Percentiles rank a stretch among this genome's conserved stretches.
phyloP scores from a whole-genome alignment of 1,140 invertebrate species.

The Drosophila auraria region DNA sequence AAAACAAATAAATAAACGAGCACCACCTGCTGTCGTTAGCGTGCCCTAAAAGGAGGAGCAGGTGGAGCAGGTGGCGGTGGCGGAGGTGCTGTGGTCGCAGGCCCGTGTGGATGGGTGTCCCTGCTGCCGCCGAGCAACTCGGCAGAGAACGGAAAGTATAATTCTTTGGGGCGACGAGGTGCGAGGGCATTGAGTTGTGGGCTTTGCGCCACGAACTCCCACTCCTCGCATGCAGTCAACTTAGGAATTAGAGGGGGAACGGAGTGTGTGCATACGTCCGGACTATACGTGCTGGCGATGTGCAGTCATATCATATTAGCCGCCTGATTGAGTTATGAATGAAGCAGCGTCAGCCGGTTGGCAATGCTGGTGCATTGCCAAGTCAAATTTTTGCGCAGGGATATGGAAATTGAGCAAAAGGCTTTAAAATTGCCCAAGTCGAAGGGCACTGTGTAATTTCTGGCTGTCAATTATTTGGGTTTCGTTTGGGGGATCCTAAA shows the following conservation, averaged over 20 bases:
- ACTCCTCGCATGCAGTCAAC: slow-evolving; percentile 23
- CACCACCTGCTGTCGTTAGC: slow-evolving; percentile 79
- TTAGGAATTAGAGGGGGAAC: slow-evolving; percentile 23
- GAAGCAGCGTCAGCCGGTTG: slow-evolving; percentile 28
- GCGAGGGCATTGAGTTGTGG: slow-evolving; percentile 27
- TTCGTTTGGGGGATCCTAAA: neutral
- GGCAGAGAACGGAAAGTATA: slow-evolving; percentile 58
- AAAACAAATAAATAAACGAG: slow-evolving; percentile 79
- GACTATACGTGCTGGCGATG: slow-evolving; percentile 33
- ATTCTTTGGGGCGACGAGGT: slow-evolving; percentile 54
- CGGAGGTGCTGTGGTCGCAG: slow-evolving; percentile 7
- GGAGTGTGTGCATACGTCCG: slow-evolving; percentile 1
- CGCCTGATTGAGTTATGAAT: slow-evolving; percentile 62
- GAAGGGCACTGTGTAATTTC: slow-evolving; percentile 1
- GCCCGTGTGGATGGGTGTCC: slow-evolving; percentile 23
- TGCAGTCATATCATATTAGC: slow-evolving; percentile 63
- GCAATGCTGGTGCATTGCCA: slow-evolving; percentile 21
- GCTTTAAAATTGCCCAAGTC: slow-evolving; percentile 3
- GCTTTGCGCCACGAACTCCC: slow-evolving; percentile 18
- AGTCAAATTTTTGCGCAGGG: slow-evolving; percentile 5
- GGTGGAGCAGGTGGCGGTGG: slow-evolving; percentile 25
- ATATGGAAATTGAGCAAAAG: slow-evolving; percentile 35
- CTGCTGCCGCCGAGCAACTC: slow-evolving; percentile 12
- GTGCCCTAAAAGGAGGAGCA: slow-evolving; percentile 51
- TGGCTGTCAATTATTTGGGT: slow-evolving; percentile 39